Base-by-base conservation (phyloP, 2,113 vertebrate genomes). In the Rhipidura dahli region DNA sequence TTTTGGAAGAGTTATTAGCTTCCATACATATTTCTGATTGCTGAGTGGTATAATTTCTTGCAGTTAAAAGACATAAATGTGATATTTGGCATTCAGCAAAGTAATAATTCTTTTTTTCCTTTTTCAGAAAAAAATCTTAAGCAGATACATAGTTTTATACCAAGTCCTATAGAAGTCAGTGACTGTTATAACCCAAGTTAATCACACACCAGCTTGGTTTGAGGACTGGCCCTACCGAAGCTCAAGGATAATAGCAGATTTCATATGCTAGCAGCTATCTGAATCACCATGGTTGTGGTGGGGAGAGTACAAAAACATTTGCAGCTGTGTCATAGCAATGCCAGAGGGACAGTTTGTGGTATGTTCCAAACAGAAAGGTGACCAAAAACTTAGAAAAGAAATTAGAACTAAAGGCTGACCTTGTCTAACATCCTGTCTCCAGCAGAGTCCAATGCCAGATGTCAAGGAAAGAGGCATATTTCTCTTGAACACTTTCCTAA, bases 1-100 rank as follows among this genome's bases (percentile, higher is more conserved):
- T 90, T 66, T 90, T 86, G 30, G 11, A 31, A 51, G 30, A 66
- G 13, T 79, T 91, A 45, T 56, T 75, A 90, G 10, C 44, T 63
- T 93, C 60, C 57, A 35, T 91, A 31, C 10, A 15, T 88, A 94
- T 87, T 96, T 95, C 65, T 90, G 84, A 76, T 93, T 37, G 76
- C 39, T 13, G 92, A 39, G 21, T 95, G 49, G 72, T 79, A 70
- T 85, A 87, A 89, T 90, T 87, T 89, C 33, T 16, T 20, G 23
- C 50, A 71, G 13, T 7, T 63, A 37, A 90, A 93, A 83, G 11
- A 19, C 5, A 20, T 64, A 70, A 83, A 73, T 2, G 0, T 51
- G 19, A n/a, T 40, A 18, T 24, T 12, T 9, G 76, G 42, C 39
- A 33, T 72, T 86, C 30, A 90, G 10, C 5, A 45, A 82, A 76